These are phyloP conservation scores for Axis porcinus DNA, from an alignment of 2,113 vertebrate genomes.

Conservation along the genomic window DNA sequence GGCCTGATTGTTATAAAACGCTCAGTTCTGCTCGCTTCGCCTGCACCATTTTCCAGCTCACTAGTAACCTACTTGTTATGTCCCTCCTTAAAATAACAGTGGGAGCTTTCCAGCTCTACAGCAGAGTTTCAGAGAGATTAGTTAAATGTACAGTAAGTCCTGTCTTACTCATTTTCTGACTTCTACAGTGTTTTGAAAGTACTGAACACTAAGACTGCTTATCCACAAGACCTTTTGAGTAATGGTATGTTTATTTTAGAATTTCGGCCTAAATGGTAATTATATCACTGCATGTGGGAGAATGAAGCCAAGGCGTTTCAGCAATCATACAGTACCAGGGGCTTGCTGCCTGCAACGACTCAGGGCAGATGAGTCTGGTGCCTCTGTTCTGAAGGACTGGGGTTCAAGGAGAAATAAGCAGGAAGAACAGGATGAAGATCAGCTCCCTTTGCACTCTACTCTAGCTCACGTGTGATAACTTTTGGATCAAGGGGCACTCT, in stretches of 20 bases:
- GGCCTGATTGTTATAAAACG: neutral
- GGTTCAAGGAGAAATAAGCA: neutral
- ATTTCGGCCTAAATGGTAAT: neutral
- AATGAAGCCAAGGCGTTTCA: neutral
- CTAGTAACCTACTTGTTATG: neutral
- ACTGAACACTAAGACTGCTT: neutral
- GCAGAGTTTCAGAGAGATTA: constrained; percentile 34
- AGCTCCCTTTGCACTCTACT: neutral
- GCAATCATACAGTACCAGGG: neutral
- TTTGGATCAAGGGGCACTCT: neutral
- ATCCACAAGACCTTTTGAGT: neutral
- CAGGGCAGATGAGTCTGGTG: neutral
- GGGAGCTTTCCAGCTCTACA: neutral
- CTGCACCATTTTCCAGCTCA: neutral
- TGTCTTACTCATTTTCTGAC: constrained; percentile 29
- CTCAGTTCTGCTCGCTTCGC: neutral
- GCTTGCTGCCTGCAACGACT: neutral
- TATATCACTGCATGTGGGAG: neutral
- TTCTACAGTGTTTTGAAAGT: constrained; percentile 45
- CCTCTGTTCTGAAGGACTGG: neutral
- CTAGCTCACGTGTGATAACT: neutral
- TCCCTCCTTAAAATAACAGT: neutral
- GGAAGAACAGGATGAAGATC: neutral
- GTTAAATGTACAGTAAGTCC: neutral
- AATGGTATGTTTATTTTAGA: constrained; percentile 46